A percentile compares a stretch with the other conserved stretches of the same genome.
phyloP scores from a whole-genome alignment of 2,113 vertebrate species.

The Sturnira hondurensis region DNA sequence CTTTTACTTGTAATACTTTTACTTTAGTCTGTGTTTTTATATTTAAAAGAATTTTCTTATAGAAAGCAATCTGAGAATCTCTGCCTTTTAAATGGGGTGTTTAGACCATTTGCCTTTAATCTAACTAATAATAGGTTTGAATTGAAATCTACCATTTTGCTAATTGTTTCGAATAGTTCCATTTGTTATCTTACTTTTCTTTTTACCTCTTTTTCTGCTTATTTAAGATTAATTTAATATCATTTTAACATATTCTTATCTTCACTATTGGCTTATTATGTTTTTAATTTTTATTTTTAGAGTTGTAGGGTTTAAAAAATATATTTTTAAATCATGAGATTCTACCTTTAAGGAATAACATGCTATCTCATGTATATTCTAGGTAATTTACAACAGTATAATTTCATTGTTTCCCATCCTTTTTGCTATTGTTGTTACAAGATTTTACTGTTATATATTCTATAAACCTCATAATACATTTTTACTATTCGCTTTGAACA shows the following conservation, averaged over 20 bases:
- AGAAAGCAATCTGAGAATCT: not conserved
- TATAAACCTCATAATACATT: not conserved
- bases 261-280: not conserved
- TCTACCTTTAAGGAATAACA: not conserved
- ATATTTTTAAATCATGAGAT: not conserved
- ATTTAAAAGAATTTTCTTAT: not conserved
- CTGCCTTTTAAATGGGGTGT: not conserved
- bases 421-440: not conserved
- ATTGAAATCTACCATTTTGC: not conserved
- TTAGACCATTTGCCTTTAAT: not conserved
- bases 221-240: not conserved
- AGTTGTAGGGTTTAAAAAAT: not conserved
- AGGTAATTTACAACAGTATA: not conserved
- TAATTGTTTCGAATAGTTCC: not conserved
- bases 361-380: not conserved
- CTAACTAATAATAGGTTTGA: not conserved
- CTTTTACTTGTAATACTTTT: not conserved
- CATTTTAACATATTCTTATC: not conserved
- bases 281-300: not conserved
- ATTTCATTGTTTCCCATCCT: not conserved
- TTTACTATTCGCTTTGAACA: not conserved
- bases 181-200: not conserved
- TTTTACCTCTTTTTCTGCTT: not conserved
- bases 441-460: not conserved
- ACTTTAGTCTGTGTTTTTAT: not conserved